A percentile compares a stretch with the other conserved stretches of the same genome.
These are phyloP conservation scores for Triops cancriformis DNA, from an alignment of 1,140 invertebrate species.

Conservation along the genomic window DNA sequence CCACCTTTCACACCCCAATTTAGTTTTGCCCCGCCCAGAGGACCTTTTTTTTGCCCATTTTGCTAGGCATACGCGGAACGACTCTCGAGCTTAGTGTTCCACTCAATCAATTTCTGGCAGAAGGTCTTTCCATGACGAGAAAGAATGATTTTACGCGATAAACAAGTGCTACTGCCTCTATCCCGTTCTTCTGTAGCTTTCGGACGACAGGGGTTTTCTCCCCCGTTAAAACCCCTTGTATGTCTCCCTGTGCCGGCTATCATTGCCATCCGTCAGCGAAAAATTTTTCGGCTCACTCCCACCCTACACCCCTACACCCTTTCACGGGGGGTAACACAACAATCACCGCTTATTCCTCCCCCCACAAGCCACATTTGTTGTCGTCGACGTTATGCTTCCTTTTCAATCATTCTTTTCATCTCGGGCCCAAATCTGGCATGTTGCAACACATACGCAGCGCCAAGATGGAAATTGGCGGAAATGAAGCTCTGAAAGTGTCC, in stretches of 20 bases:
- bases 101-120: not conserved
- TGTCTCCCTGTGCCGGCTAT: not conserved
- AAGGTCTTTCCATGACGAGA: not conserved
- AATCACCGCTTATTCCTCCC: not conserved
- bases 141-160: not conserved
- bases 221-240: not conserved
- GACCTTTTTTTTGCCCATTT: not conserved
- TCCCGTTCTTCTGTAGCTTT: not conserved
- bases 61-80: not conserved
- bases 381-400: slow-evolving; percentile 3
- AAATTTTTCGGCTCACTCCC: not conserved
- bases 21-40: not conserved
- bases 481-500: not conserved
- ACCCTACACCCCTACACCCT: not conserved
- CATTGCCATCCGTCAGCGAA: not conserved
- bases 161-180: not conserved
- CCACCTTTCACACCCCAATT: not conserved
- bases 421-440: not conserved
- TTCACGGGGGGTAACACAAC: not conserved
- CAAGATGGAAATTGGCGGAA: not conserved
- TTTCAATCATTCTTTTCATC: not conserved
- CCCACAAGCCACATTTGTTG: not conserved
- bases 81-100: not conserved
- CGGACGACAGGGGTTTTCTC: not conserved
- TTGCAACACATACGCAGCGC: not conserved